phyloP scores from a whole-genome alignment of 2,797 vertebrate genomes.

The Ceyx erithaca region DNA sequence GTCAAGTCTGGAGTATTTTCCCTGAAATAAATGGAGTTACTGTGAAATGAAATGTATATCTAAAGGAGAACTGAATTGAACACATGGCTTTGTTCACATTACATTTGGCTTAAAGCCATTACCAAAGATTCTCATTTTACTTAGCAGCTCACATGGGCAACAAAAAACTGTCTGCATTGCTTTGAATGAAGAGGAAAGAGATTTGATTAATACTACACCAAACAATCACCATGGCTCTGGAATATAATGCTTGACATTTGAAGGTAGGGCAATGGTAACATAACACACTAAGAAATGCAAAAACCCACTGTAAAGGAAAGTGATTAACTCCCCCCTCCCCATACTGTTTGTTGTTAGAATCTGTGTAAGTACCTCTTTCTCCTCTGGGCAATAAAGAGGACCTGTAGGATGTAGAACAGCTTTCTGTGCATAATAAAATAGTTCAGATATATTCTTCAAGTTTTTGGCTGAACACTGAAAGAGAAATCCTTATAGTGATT shows the following conservation, averaged over 20 bases:
- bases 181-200: not conserved
- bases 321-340: not conserved
- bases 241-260: not conserved
- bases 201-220: not conserved
- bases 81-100: not conserved
- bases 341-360: not conserved
- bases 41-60: not conserved
- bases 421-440: constrained; percentile 98
- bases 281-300: not conserved
- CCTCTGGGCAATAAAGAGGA: constrained; percentile 94
- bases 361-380: constrained; percentile 86
- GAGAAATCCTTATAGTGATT: constrained; percentile 33
- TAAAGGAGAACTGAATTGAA: not conserved
- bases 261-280: not conserved
- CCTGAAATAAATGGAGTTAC: not conserved
- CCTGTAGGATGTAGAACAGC: constrained; percentile 96
- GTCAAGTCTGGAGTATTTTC: not conserved
- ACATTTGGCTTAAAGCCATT: not conserved
- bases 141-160: not conserved
- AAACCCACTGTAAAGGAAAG: not conserved
- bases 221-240: not conserved
- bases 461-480: constrained; percentile 96
- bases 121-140: not conserved
- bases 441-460: constrained; percentile 97
- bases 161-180: not conserved